Percentiles rank a stretch among this genome's conserved stretches.
phyloP scores from a whole-genome alignment of 2,113 vertebrate species.

The Malaclemys terrapin region DNA sequence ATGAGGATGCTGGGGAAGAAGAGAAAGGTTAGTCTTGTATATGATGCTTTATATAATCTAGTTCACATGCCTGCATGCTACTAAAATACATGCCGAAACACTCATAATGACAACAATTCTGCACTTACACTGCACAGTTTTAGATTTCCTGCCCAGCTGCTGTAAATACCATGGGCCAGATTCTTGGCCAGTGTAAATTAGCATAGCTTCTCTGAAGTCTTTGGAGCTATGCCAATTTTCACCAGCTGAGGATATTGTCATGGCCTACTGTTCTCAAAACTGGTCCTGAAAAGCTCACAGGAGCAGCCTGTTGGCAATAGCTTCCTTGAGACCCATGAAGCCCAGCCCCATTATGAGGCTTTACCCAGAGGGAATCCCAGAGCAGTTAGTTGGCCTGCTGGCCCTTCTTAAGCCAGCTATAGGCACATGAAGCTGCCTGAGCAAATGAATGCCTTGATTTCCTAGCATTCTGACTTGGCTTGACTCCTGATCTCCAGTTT shows the following conservation, averaged over 20 bases:
- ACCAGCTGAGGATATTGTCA: not conserved
- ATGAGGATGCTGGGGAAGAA: not conserved
- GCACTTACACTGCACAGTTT: not conserved
- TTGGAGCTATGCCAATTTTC: not conserved
- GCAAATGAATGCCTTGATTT: not conserved
- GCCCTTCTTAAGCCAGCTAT: not conserved
- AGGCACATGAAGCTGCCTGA: not conserved
- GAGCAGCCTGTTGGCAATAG: not conserved
- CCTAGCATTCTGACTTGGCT: not conserved
- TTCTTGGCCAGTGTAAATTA: slow-evolving; percentile 1
- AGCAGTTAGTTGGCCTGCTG: not conserved
- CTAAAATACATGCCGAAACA: not conserved
- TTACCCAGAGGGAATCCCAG: not conserved
- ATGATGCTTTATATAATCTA: not conserved
- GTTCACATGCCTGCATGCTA: not conserved
- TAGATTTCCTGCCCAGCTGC: not conserved
- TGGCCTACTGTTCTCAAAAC: not conserved
- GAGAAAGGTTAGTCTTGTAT: not conserved
- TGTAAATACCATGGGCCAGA: not conserved
- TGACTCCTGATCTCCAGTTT: not conserved
- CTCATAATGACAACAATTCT: rapidly evolving
- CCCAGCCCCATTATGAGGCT: not conserved
- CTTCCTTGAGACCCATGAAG: not conserved
- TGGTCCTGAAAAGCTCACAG: not conserved
- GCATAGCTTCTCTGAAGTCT: not conserved